These are phyloP conservation scores for Gonatopus flavifemur DNA, from an alignment of 1,140 invertebrate genomes.

Conservation along the genomic window DNA sequence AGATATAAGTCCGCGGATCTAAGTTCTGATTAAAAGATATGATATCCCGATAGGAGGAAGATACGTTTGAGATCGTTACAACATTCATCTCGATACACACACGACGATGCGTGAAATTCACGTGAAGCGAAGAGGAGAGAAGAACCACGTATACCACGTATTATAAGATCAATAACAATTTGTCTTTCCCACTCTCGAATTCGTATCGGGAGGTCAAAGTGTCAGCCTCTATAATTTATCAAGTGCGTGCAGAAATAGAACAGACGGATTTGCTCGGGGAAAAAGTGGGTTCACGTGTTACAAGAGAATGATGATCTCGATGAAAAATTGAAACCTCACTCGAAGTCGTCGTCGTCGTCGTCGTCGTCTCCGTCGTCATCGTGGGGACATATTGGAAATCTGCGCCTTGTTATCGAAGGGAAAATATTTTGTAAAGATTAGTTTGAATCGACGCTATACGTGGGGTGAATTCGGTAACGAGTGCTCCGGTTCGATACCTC, in stretches of 20 bases:
- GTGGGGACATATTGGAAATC: not conserved
- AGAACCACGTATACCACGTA: too few relatives aligned
- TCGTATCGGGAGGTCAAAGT: constrained; percentile 19
- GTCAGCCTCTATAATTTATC: constrained; percentile 34
- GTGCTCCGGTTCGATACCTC: not conserved
- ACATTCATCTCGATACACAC: too few relatives aligned
- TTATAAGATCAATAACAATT: constrained; percentile 29
- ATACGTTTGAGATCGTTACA: too few relatives aligned
- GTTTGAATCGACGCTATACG: constrained; percentile 10
- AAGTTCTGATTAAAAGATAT: too few relatives aligned
- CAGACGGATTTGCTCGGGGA: not conserved
- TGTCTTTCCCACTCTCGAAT: constrained; percentile 31
- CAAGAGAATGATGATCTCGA: constrained; percentile 20
- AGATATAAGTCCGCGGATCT: too few relatives aligned
- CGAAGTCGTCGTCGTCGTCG: constrained; percentile 21
- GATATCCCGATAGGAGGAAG: too few relatives aligned
- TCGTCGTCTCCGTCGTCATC: not conserved
- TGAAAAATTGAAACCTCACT: constrained; percentile 19
- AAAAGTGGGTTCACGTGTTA: not conserved
- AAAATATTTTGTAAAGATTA: constrained; percentile 10
- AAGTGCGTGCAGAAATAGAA: constrained; percentile 16
- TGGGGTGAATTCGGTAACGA: not conserved
- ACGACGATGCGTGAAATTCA: too few relatives aligned
- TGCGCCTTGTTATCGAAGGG: too few relatives aligned
- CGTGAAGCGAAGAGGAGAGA: too few relatives aligned